Base-by-base conservation (phyloP, 2,888 invertebrate genomes). In the Spodoptera littoralis region DNA sequence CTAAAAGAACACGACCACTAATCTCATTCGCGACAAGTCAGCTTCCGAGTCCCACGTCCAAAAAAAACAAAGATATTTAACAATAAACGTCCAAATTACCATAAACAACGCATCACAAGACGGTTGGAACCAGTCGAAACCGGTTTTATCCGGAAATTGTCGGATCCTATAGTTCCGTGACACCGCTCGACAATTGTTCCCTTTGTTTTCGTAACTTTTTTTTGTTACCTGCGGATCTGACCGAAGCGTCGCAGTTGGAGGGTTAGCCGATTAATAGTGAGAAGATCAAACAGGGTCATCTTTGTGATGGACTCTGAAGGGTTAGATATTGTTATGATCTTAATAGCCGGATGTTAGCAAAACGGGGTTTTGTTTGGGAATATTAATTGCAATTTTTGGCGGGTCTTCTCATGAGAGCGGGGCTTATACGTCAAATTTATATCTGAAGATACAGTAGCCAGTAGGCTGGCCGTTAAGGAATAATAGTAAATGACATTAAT, bases 81-180 rank as follows among this genome's bases (percentile, higher is more conserved):
- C 90, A 91, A 92, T 89, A 93, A 88, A 90, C 84, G 77, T 81
- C 90, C 84, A 93, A 93, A 94, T 94, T 94, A 94, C 93, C 94
- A 94, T 94, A 93, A 94, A 94, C 94, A 94, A 90, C 84, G 86
- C 91, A 92, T 93, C 92, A 93, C 88, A 61, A 79, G 87, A 92
- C 92, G 88, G 85, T 92, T 90, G 82, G 42, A 13, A 71, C 68
- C 47, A 50, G 63, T 65, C 52, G n/a, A 64, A 84, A 90, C 93
- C 87, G 85, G 93, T 92, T 92, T 64, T 64, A 74, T 84, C 88
- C 90, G 92, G 93, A 93, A 90, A 90, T 88, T 83, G 76, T 83
- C 82, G 76, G 84, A 88, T 88, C 86, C 84, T 88, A 85, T 86
- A 86, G 88, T 90, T 88, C 88, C 82, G 89, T 84, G 86, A 93